Evolutionary conservation across 2,888 invertebrate species (phyloP).

Genomic region (Orthosia gothica): DNA sequence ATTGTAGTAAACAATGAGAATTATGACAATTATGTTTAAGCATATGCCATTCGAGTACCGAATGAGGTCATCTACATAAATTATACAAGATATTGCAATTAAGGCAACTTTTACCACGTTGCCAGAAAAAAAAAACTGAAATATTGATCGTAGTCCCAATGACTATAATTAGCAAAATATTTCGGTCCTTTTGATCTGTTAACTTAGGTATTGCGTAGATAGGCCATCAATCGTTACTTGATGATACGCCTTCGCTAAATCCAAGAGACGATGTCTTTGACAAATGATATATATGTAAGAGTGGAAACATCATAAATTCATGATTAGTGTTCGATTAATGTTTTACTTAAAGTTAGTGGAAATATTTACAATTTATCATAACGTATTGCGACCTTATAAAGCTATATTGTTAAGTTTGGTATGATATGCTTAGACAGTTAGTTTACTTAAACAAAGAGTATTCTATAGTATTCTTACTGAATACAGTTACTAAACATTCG

Average conservation of each 20-base stretch:
- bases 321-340: constrained; percentile 12
- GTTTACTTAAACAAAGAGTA: constrained; percentile 64
- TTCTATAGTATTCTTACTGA: constrained; percentile 57
- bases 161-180: not conserved
- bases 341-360: constrained; percentile 51
- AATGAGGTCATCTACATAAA: constrained; percentile 18
- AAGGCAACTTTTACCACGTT: constrained; percentile 4
- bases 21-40: not conserved
- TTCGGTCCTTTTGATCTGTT: not conserved
- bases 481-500: constrained; percentile 42
- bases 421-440: constrained; percentile 72
- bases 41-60: not conserved
- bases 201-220: not conserved
- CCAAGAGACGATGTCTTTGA: not conserved
- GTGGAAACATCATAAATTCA: constrained; percentile 1
- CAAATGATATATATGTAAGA: not conserved
- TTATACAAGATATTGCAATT: not conserved
- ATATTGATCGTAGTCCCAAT: not conserved
- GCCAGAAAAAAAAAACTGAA: not conserved
- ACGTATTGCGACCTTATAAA: constrained; percentile 66
- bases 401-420: constrained; percentile 77
- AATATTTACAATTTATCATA: constrained; percentile 60
- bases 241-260: constrained; percentile 7
- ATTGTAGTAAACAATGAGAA: not conserved
- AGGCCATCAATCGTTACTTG: constrained; percentile 7